Evolutionary conservation across 2,888 invertebrate genomes (phyloP).

Genomic region (Mycalesis mineus): DNA sequence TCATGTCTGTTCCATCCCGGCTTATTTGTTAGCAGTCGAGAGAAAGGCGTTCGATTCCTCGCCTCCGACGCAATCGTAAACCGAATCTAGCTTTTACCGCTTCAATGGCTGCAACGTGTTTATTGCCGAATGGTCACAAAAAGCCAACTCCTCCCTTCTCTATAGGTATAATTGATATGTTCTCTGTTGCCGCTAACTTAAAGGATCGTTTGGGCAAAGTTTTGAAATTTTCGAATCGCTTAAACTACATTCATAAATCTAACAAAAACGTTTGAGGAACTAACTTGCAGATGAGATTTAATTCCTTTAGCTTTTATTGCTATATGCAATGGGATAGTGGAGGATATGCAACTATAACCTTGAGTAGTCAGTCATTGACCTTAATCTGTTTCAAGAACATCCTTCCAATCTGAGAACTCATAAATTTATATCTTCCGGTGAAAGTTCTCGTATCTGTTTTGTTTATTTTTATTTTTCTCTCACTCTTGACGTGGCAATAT

Average conservation of each 20-base stretch:
- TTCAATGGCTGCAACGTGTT: slow-evolving; percentile 43
- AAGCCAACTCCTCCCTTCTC: neutral
- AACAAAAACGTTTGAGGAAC: too few species aligned
- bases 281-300: too few species aligned
- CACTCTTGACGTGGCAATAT: too few species aligned
- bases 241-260: too few species aligned
- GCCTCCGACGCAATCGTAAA: slow-evolving; percentile 53
- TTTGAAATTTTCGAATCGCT: too few species aligned
- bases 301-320: too few species aligned
- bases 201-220: too few species aligned
- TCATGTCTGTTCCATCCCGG: slow-evolving; percentile 53
- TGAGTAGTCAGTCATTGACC: slow-evolving; percentile 38
- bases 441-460: slow-evolving; percentile 43
- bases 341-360: slow-evolving; percentile 20
- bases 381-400: slow-evolving; percentile 37
- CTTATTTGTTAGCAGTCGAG: slow-evolving; percentile 64
- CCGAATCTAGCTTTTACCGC: slow-evolving; percentile 59
- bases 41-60: slow-evolving; percentile 69
- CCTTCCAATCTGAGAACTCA: slow-evolving; percentile 44
- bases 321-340: neutral
- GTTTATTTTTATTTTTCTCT: too few species aligned
- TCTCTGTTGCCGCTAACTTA: neutral
- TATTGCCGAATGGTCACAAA: slow-evolving; percentile 18
- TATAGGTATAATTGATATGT: neutral
- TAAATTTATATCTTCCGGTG: slow-evolving; percentile 53